Base-by-base conservation (phyloP, 2,113 vertebrate species). In the Petrocephalus microphthalmus region DNA sequence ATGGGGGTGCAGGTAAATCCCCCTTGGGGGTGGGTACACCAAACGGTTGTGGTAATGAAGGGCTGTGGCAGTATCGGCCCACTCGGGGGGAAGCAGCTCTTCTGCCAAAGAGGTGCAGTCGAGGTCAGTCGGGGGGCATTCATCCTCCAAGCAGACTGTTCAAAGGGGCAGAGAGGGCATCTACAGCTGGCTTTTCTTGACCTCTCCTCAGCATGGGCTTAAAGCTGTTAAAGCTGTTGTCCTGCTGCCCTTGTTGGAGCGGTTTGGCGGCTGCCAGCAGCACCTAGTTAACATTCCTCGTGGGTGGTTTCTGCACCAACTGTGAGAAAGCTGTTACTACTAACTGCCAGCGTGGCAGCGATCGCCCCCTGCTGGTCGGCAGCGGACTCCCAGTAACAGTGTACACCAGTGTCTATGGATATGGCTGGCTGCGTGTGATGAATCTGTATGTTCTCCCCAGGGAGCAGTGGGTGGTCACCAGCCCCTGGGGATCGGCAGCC, bases 391-490 rank as follows among this genome's bases (percentile, higher is more conserved):
- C 60, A 67, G 60, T 13, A 22, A 47, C 37, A 20, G 81, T 49
- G 81, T 83, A 20, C 49, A 47, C 33, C 5, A 37, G 71, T 78
- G 33, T 78, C 13, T 78, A 42, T 17, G 15, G 71, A 42, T 42
- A 25, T 2, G 8, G 42, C 15, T n/a, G 81, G 19, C 15, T 22
- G 42, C 1, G 22, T 83, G 81, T 83, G 45, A 45, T 33, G 52
- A 85, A 33, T 54, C 33, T 88, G 53, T 29, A 3, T 57, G 37
- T 49, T 15, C 89, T 91, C 89, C 25, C 0, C 91, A 99, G 98
- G 98, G 90, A 97, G 97, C 90, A 98, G 98, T 1, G 98, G 98
- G 74, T 99, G 98, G 98, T 99, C 98, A 25, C 98, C 98, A 0
- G 94, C 96, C 78, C 94, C 92, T 42, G 93, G 93, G 3, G 98